These are phyloP conservation scores for Crioceris asparagi DNA, from an alignment of 2,888 invertebrate genomes.

Conservation along the genomic window DNA sequence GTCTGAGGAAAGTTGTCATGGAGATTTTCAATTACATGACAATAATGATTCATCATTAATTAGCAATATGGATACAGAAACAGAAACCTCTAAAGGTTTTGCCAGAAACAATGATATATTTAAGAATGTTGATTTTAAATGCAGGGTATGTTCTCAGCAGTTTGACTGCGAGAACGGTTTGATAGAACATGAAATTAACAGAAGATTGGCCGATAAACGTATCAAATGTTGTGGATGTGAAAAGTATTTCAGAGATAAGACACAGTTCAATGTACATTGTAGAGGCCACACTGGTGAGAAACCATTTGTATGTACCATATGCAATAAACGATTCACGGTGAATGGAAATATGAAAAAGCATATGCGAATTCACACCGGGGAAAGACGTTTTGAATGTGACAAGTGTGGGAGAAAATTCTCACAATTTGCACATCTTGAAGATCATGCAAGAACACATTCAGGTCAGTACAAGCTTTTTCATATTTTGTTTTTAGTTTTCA, in stretches of 20 bases:
- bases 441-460: slow-evolving; percentile 32
- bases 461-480: slow-evolving; percentile 19
- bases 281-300: slow-evolving; percentile 34
- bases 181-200: slow-evolving; percentile 22
- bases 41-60: too few relatives aligned
- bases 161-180: slow-evolving; percentile 22
- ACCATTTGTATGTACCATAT: slow-evolving; percentile 29
- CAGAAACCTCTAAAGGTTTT: too few relatives aligned
- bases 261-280: slow-evolving; percentile 30
- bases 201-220: slow-evolving; percentile 21
- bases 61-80: too few relatives aligned
- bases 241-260: slow-evolving; percentile 31
- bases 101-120: too few relatives aligned
- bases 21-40: neutral
- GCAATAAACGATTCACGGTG: slow-evolving; percentile 32
- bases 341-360: slow-evolving; percentile 34
- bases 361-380: slow-evolving; percentile 31
- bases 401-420: slow-evolving; percentile 31
- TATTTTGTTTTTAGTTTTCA: too few relatives aligned
- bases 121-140: slow-evolving; percentile 16
- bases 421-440: slow-evolving; percentile 33
- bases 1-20: neutral
- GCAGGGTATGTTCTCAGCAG: slow-evolving; percentile 26
- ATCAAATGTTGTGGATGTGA: slow-evolving; percentile 31
- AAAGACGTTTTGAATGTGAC: slow-evolving; percentile 29